Evolutionary conservation across 2,113 vertebrate genomes (phyloP).

Genomic region (Australoheros scitulus): DNA sequence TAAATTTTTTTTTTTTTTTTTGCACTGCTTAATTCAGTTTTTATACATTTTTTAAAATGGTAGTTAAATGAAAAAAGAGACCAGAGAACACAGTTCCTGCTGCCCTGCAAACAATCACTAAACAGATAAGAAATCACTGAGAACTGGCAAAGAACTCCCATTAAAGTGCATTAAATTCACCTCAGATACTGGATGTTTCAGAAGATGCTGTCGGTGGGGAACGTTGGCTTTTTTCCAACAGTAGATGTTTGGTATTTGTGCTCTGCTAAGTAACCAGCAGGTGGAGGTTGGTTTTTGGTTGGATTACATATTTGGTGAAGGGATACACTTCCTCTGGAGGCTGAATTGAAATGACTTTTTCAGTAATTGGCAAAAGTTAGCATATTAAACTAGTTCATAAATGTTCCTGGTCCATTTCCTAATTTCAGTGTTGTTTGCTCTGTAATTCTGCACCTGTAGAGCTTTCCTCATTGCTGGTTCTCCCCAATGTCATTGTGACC

Average conservation of each 20-base stretch:
- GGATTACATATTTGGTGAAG: neutral
- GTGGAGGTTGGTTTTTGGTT: neutral
- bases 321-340: neutral
- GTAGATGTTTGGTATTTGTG: neutral
- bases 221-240: neutral
- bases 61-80: neutral
- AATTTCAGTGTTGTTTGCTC: no score
- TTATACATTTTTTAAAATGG: neutral
- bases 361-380: rapidly evolving
- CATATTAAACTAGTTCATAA: neutral
- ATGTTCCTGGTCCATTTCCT: no score
- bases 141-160: neutral
- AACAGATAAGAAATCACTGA: no score
- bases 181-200: neutral
- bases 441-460: no score
- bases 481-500: neutral
- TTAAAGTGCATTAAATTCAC: neutral
- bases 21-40: neutral
- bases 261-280: neutral
- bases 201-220: neutral
- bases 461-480: neutral
- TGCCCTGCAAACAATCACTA: no score
- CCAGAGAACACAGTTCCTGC: no score
- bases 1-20: constrained; percentile 30
- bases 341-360: neutral